Evolutionary conservation across 1,140 invertebrate genomes (phyloP), one percentile per base, ranked within the genome.

Genomic region (Drosophila saltans): DNA sequence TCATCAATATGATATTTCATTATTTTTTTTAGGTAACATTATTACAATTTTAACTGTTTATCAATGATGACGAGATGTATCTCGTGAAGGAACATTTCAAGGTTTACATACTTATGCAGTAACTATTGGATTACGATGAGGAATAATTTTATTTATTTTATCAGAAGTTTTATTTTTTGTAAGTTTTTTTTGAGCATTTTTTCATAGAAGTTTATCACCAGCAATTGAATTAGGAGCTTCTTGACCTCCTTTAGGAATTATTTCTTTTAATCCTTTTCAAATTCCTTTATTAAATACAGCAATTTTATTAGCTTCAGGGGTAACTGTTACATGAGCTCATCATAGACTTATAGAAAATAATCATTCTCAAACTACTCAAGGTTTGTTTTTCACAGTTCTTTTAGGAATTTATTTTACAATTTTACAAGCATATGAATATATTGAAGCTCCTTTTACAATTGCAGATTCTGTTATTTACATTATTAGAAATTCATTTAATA

Each of bases 31-130:
- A 81, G 92, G 92, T 58, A 74, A 92, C 69, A 66, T 93, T 72
- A 93, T 92, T 83, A 92, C 91, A 59, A 65, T 92, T 61, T 70
- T 94, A 85, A 93, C 92, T 70, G 92, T 93, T 92, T 92, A 83
- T 85, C 93, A 95, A 94, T 95, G 94, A 94, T 95, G 95, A 93
- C 94, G 94, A 89, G 94, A 94, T 93, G 84, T 94, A n/a, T 91
- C 80, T 28, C 94, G 94, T 72, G 94, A 94, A 93, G 90, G 93
- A 82, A 94, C 94, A 0, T 93, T 92, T 74, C 94, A 94, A 94
- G 94, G 94, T 41, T 73, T 81, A 9, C 93, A 94, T 80, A 92
- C 73, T 41, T 72, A 72, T 1, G 43, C 64, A 3, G 75, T 77
- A 24, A 77, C 71, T 11, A 77, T 70, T 95, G 94, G 94, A 84